These are phyloP conservation scores for Gymnobelideus leadbeateri DNA, from an alignment of 2,113 vertebrate genomes.

Conservation along the genomic window DNA sequence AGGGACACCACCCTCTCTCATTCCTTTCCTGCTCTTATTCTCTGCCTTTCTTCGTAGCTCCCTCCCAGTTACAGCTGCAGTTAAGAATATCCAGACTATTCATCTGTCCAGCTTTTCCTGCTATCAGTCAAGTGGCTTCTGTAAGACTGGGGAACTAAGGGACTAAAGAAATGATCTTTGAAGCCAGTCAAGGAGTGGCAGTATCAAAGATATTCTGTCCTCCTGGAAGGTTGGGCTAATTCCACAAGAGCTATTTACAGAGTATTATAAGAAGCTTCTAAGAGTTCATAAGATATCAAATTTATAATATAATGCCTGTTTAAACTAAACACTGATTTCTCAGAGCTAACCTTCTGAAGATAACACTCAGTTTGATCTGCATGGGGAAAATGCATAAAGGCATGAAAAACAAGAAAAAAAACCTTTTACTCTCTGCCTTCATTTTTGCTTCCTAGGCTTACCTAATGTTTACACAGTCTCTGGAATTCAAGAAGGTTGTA, in stretches of 20 bases:
- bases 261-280: conserved; percentile 12
- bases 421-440: not conserved
- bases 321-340: not conserved
- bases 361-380: not conserved
- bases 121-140: not conserved
- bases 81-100: conserved; percentile 24
- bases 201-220: not conserved
- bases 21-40: conserved; percentile 20
- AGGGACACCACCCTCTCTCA: not conserved
- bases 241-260: conserved; percentile 1
- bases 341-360: not conserved
- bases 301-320: not conserved
- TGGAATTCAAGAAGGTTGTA: not conserved
- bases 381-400: not conserved
- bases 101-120: conserved; percentile 11
- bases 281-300: not conserved
- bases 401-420: not conserved
- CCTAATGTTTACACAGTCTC: not conserved
- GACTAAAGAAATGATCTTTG: not conserved
- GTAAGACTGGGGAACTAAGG: conserved; percentile 37
- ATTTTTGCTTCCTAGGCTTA: not conserved
- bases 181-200: conserved; percentile 32
- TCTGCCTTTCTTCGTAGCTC: not conserved
- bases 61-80: conserved; percentile 5
- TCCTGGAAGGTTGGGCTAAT: not conserved